Percentiles rank a stretch among this genome's conserved stretches.
Conservation (phyloP, 2,797 vertebrate species). For the Glossophaga mutica region DNA sequence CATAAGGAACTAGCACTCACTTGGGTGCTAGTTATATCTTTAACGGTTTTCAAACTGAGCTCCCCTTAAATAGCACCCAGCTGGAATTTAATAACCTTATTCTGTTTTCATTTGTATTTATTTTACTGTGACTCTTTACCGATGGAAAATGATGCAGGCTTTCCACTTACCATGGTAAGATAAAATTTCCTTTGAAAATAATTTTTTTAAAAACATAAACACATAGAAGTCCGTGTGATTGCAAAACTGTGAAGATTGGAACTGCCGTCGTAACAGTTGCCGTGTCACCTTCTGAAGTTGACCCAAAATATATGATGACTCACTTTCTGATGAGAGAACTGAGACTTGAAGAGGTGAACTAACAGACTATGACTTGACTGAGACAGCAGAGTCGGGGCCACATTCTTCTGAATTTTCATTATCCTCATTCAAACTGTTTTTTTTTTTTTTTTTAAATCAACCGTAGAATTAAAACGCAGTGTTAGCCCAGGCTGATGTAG, state of each 20-base stretch:
- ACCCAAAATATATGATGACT: neutral
- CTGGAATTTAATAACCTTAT: neutral
- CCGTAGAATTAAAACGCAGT: neutral
- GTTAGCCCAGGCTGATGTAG: neutral
- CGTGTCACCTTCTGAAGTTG: neutral
- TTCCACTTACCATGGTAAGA: neutral
- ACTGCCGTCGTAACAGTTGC: neutral
- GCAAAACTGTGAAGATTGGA: neutral
- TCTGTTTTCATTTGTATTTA: constrained; percentile 13
- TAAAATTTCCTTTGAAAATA: constrained; percentile 16
- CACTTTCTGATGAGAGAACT: neutral
- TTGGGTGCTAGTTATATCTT: neutral
- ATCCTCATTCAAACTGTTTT: neutral
- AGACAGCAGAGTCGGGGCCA: neutral
- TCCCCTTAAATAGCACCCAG: neutral
- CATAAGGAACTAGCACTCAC: neutral
- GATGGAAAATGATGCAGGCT: neutral
- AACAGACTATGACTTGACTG: neutral
- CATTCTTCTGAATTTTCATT: neutral
- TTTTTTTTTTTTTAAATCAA: neutral
- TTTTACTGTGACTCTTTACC: neutral
- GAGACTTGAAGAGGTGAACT: neutral
- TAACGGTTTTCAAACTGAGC: neutral
- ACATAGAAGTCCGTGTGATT: neutral
- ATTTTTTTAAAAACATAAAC: neutral